These are phyloP conservation scores for Yasuhikotakia modesta DNA, from an alignment of 2,797 vertebrate genomes.

Conservation along the genomic window DNA sequence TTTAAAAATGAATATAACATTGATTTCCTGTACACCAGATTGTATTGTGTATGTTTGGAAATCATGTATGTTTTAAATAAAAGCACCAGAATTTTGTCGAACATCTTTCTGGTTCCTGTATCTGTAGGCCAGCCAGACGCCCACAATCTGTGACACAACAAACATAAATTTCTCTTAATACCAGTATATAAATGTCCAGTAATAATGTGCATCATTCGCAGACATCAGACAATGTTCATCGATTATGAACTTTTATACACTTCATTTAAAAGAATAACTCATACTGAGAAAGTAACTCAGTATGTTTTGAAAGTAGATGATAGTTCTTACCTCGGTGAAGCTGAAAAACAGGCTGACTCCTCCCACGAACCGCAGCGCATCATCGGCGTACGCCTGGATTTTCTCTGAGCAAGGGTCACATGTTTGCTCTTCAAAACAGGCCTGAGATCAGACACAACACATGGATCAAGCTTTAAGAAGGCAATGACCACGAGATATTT, in stretches of 20 bases:
- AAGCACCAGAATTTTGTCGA: constrained; percentile 87
- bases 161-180: not conserved
- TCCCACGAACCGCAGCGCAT: constrained; percentile 86
- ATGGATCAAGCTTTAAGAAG: not conserved
- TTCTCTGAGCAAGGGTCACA: constrained; percentile 78
- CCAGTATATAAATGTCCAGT: not conserved
- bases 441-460: constrained; percentile 63
- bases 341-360: constrained; percentile 95
- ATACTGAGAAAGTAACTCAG: not conserved
- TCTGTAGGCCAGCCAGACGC: constrained; percentile 90
- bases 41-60: no score
- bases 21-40: no score
- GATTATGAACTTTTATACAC: no score
- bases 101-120: constrained; percentile 93
- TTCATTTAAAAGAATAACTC: not conserved
- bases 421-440: constrained; percentile 61
- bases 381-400: constrained; percentile 82
- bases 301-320: no score
- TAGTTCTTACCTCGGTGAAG: constrained; percentile 90
- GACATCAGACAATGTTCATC: no score
- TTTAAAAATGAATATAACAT: no score
- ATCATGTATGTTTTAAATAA: constrained; percentile 89
- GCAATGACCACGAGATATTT: no score
- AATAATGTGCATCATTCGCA: no score
- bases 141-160: constrained; percentile 83